Base-by-base conservation (phyloP, 2,113 vertebrate species). In the Hepsetus odoe region DNA sequence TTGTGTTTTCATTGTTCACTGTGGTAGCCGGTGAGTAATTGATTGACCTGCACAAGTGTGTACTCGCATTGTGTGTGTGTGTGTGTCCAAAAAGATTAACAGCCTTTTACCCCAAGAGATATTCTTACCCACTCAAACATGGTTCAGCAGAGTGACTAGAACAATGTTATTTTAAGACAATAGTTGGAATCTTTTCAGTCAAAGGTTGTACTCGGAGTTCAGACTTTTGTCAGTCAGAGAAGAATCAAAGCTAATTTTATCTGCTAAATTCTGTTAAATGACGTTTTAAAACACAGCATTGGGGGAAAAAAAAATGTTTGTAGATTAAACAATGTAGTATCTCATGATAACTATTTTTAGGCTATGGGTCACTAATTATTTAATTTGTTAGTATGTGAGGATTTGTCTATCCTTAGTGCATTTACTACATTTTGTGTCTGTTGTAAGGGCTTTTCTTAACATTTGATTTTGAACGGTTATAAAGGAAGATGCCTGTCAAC, bases 1-100 rank as follows among this genome's bases (percentile, higher is more conserved):
- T 72, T 80, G 51, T 80, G 76, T 71, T 73, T 58, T 82, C 80
- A 44, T 20, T 84, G 83, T 83, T 86, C 84, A 72, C n/a, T 81
- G 59, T 83, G 86, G 55, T 84, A 93, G 90, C 91, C 90, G 89
- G 91, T 92, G 86, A 91, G 91, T 92, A 88, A 55, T n/a, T 72
- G 82, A 83, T 56, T 85, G 82, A 89, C 77, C 65, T 81, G 86
- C 84, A 86, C 80, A 80, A 72, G 82, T 86, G 87, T 89, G 85
- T 40, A 24, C 61, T 72, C 85, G 83, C 75, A 71, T 67, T 49
- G 46, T 66, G 73, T 40, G 38, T 74, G 61, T 75, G 33, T 79
- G 42, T 81, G 49, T 71, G 73, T 83, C 38, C 38, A 56, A 40
- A 67, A 46, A 80, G 56, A 53, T 78, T 51, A 78, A 71, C 44